Conservation (phyloP, 2,797 vertebrate species). For the Buceros bicornis region DNA sequence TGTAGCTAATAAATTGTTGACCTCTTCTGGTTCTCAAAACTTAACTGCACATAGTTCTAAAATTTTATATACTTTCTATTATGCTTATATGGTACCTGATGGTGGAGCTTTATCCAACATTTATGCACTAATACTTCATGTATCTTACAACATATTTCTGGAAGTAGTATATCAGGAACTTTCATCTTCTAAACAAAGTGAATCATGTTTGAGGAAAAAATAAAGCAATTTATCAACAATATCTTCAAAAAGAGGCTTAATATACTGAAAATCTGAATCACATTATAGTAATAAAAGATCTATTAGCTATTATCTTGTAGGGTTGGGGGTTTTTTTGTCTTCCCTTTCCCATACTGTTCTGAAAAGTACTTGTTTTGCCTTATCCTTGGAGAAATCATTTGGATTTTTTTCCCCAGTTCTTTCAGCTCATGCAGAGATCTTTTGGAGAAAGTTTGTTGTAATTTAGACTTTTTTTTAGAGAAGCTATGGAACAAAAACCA, state of each 20-base stretch:
- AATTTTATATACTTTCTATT: not conserved
- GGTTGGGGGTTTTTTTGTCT: not conserved
- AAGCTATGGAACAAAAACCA: not conserved
- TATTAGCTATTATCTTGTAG: not conserved
- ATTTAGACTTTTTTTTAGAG: constrained; percentile 32
- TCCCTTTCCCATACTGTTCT: not conserved
- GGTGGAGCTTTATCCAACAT: not conserved
- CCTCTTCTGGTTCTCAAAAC: not conserved
- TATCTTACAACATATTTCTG: not conserved
- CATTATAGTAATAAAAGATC: not conserved
- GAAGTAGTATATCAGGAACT: not conserved
- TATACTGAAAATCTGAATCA: not conserved
- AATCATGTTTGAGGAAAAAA: not conserved
- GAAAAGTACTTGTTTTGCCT: not conserved
- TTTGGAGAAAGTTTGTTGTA: not conserved
- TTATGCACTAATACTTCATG: not conserved
- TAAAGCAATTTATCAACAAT: not conserved
- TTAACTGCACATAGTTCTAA: not conserved
- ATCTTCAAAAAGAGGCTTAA: not conserved
- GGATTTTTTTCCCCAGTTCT: not conserved
- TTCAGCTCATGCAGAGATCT: not conserved
- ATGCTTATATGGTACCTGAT: not conserved
- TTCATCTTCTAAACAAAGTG: not conserved
- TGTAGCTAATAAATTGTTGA: not conserved
- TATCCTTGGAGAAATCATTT: not conserved